Evolutionary conservation across 2,797 vertebrate genomes (phyloP), one percentile per base, ranked within the genome.

Genomic region (Alca torda): DNA sequence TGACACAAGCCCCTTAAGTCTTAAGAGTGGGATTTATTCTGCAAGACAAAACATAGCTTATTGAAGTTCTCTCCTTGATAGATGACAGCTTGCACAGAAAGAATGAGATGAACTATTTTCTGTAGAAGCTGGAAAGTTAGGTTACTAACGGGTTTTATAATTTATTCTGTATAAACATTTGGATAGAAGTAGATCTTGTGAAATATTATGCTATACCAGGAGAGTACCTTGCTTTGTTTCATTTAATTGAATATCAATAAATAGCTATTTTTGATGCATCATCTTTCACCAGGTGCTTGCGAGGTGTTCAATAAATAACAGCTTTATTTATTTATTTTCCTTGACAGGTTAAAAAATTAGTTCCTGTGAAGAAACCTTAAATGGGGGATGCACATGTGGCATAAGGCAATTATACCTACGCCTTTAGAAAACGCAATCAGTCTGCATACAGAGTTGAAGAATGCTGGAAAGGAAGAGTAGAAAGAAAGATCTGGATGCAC

Each of bases 201-300:
- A 97, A 93, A 84, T 90, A 85, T 24, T 86, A 17, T 87, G 37
- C 82, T 90, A 39, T 61, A 87, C 39, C 73, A 87, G 37, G 45
- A 91, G 46, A 90, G 13, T 54, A 65, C 11, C 18, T 92, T 80
- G 43, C 80, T 96, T 96, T 88, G 21, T 90, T 96, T 91, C 43
- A 85, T 96, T 92, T 97, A 95, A 94, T 84, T 95, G 75, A 87
- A 85, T 80, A 96, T 83, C 45, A 97, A 79, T 94, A 89, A 96
- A 81, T 45, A 87, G 67, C 46, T 82, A 46, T 74, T 95, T 79
- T 79, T 76, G 46, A 61, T 46, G 60, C 63, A 54, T 57, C 21
- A 35, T 92, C 84, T 93, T 85, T 88, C 77, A 82, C 43, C 72
- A 64, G 25, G 43, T 65, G 51, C 21, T 45, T 95, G 90, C 69